phyloP scores from a whole-genome alignment of 2,888 invertebrate species.

The Celastrina argiolus region DNA sequence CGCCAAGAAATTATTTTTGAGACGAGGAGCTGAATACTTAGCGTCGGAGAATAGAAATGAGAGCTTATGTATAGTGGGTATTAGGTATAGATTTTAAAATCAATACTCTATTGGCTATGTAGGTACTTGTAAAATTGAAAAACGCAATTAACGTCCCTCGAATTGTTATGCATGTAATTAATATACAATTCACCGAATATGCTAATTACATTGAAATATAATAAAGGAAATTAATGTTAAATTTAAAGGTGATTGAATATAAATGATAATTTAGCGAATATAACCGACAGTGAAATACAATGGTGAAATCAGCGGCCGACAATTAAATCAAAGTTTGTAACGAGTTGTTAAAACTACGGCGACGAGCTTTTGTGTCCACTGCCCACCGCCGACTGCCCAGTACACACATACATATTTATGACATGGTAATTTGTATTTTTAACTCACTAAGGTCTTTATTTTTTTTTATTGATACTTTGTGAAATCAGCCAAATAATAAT shows the following conservation, averaged over 20 bases:
- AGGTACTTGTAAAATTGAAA: no score
- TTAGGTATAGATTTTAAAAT: no score
- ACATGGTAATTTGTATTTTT: constrained; percentile 10
- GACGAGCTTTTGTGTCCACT: background rate
- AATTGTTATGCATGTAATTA: background rate
- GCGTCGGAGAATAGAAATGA: background rate
- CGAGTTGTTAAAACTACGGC: constrained; percentile 20
- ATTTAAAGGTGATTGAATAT: background rate
- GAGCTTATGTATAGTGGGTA: no score
- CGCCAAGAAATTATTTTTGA: background rate
- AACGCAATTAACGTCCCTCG: background rate
- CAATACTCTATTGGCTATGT: no score
- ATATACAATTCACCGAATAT: background rate
- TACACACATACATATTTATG: constrained; percentile 13
- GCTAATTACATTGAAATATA: background rate
- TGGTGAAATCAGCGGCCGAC: constrained; percentile 14
- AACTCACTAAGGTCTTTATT: background rate
- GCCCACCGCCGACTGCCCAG: background rate
- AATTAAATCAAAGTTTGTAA: constrained; percentile 21
- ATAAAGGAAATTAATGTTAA: background rate
- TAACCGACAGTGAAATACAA: constrained; percentile 6
- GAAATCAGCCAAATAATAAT: no score
- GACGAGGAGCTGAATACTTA: background rate
- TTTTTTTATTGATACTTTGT: no score
- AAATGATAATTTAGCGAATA: constrained; percentile 8